Conservation (phyloP, 2,113 vertebrate species). For the Lagopus leucura region DNA sequence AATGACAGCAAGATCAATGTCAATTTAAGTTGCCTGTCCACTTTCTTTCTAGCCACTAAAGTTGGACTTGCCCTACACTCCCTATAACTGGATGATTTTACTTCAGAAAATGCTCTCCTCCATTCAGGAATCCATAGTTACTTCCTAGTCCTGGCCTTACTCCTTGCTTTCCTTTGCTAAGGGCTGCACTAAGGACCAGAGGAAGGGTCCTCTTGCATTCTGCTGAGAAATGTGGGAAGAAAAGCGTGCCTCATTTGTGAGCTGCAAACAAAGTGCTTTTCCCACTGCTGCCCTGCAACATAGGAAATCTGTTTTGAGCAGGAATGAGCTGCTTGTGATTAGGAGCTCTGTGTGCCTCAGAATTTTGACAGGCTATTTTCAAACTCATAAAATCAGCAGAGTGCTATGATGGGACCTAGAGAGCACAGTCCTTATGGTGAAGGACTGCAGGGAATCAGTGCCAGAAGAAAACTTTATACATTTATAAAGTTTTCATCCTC, state of each 20-base stretch:
- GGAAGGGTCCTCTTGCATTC: constrained; percentile 33
- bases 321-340: constrained; percentile 11
- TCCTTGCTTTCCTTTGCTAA: constrained; percentile 36
- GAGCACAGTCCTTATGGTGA: neutral
- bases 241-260: constrained; percentile 20
- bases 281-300: neutral
- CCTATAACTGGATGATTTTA: neutral
- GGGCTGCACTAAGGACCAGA: constrained; percentile 40
- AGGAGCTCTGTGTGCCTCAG: neutral
- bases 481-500: neutral
- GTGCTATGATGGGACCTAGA: neutral
- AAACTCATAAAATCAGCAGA: constrained; percentile 24
- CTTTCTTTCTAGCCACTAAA: constrained; percentile 14
- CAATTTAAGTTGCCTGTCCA: neutral
- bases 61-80: neutral
- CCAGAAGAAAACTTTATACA: neutral
- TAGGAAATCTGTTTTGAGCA: constrained; percentile 1
- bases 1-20: constrained; percentile 20
- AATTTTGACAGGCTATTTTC: constrained; percentile 23
- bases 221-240: neutral
- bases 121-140: constrained; percentile 29
- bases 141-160: constrained; percentile 53
- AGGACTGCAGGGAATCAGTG: neutral
- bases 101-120: constrained; percentile 45
- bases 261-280: constrained; percentile 47